Base-by-base conservation (phyloP, 2,113 vertebrate genomes). In the Plectropomus leopardus region DNA sequence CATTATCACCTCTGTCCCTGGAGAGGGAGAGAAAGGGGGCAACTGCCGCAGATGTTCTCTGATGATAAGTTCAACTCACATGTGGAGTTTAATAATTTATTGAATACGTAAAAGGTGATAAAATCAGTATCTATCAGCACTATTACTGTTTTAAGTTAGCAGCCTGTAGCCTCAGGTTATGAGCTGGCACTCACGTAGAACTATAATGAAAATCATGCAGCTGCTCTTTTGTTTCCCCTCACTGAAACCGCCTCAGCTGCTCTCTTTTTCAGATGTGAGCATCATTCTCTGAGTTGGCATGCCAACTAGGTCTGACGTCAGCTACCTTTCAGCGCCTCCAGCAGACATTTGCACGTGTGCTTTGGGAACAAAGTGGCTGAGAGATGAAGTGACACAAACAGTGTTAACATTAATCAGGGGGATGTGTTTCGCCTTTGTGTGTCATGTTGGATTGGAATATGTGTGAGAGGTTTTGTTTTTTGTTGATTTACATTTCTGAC, bases 301-400 rank as follows among this genome's bases (percentile, higher is more conserved):
- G 86, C 83, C 88, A 90, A 87, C 86, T 59, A 14, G 28, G 14
- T 28, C 28, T 89, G 90, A 91, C 82, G 83, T 91, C 87, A 89
- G 32, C 65, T 34, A 83, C 50, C 86, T 91, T 91, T 85, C 68
- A 85, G 80, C 83, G 21, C 61, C 77, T 60, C 67, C 78, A 53
- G 63, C 70, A 65, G 64, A 86, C 26, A 23, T 32, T 16, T 16
- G 45, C 67, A 69, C 24, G 15, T 76, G 61, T 70, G 72, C 67
- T 60, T 81, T 54, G 50, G 26, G 36, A 58, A 16, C 34, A 51
- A 83, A 51, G 40, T 68, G 72, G 10, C 7, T 42, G 5, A 47
- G 13, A 21, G n/a, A 24, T 53, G 21, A 81, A 70, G 68, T 72
- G 59, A 75, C 26, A 54, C 40, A 50, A 40, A 74, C 64, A 36